These are phyloP conservation scores for Diphyllodes magnificus DNA, from an alignment of 2,113 vertebrate species.

Conservation along the genomic window DNA sequence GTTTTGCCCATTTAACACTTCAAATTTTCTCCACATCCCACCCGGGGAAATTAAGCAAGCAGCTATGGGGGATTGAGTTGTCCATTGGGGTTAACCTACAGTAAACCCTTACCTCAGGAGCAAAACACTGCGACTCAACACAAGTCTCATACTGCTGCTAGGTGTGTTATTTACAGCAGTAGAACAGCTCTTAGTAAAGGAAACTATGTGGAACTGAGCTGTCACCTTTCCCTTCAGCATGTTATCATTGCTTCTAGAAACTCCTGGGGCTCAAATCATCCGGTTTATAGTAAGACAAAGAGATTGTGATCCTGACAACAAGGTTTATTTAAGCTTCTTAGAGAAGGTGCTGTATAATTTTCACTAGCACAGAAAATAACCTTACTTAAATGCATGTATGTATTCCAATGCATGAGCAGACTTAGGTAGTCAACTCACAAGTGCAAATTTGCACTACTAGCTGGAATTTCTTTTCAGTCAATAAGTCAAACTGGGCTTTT, in stretches of 20 bases:
- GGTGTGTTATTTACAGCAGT: not conserved
- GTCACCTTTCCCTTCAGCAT: not conserved
- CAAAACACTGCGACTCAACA: not conserved
- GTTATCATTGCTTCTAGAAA: not conserved
- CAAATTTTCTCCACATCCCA: not conserved
- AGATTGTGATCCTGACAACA: not conserved
- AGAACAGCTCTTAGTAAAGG: not conserved
- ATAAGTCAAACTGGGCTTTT: not conserved
- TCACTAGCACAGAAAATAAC: not conserved
- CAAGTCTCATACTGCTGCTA: not conserved
- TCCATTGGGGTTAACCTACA: not conserved
- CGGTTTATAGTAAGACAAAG: not conserved
- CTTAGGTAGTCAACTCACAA: accelerated
- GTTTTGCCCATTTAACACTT: not conserved
- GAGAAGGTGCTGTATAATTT: not conserved
- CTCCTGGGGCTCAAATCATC: not conserved
- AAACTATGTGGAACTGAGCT: not conserved
- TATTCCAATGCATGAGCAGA: not conserved
- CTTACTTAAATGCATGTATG: not conserved
- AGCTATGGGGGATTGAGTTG: not conserved
- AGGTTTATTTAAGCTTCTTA: not conserved
- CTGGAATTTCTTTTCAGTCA: not conserved
- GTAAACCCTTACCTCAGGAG: not conserved
- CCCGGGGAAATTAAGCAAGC: accelerated
- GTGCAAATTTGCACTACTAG: not conserved